phyloP scores from a whole-genome alignment of 2,888 invertebrate genomes.

The Crepidodera aurea region DNA sequence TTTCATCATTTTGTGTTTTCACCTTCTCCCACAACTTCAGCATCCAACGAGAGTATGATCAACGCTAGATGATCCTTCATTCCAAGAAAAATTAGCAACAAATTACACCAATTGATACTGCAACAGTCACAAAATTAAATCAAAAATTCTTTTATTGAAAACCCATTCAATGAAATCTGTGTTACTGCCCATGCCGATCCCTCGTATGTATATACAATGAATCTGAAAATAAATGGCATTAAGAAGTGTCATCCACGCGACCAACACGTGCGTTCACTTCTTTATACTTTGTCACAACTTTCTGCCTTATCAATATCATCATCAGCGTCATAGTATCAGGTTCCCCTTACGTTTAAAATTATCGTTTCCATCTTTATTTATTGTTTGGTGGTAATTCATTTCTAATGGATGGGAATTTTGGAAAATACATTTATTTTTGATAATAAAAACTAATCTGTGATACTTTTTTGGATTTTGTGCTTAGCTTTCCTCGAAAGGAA shows the following conservation, averaged over 20 bases:
- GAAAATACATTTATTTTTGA: too few species aligned
- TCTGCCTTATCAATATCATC: conserved; percentile 4
- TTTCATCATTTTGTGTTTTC: too few species aligned
- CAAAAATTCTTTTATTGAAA: not conserved
- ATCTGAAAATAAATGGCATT: conserved; percentile 20
- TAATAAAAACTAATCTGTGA: too few species aligned
- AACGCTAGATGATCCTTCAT: too few species aligned
- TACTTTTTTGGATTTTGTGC: too few species aligned
- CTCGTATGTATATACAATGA: conserved; percentile 15
- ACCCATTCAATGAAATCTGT: not conserved
- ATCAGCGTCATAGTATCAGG: not conserved
- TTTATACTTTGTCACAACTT: conserved; percentile 30
- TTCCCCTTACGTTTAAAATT: not conserved
- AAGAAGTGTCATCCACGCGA: conserved; percentile 16
- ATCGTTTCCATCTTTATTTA: not conserved
- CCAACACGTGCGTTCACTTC: conserved; percentile 23
- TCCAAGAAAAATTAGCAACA: too few species aligned
- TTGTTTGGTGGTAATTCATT: not conserved
- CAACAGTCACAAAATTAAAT: too few species aligned
- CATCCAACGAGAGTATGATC: too few species aligned
- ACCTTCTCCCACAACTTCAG: too few species aligned
- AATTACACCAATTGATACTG: too few species aligned
- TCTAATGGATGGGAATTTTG: too few species aligned
- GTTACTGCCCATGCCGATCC: not conserved
- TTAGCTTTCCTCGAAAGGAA: too few species aligned